Base-by-base conservation (phyloP, 2,888 invertebrate species). In the Scaptodrosophila latifasciaeformis region DNA sequence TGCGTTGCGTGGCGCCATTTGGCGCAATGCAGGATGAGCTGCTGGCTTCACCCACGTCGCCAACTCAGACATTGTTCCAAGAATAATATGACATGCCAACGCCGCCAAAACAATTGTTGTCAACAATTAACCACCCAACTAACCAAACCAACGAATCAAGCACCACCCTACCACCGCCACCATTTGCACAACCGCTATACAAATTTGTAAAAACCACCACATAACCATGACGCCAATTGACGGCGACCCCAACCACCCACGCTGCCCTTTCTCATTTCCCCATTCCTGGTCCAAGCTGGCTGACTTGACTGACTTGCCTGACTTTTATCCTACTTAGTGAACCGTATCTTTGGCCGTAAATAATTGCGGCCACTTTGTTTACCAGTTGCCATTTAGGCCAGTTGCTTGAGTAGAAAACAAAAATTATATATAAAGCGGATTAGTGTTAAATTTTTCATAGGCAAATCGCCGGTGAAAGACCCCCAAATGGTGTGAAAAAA, bases 321-420 rank as follows among this genome's bases (percentile, higher is more conserved):
- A 59, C 64, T 60, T 67, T 63, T 67, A 60, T 58, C 65, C 72
- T 65, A 71, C 44, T 72, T 62, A 53, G 50, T 31, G 7, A n/a
- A 3, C 12, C n/a, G 47, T 35, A 49, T 49, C 40, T 37, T 49
- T 17, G 27, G 42, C 55, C 59, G 53, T 71, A 54, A 66, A 63
- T 72, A 71, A 72, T 76, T 65, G 63, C 49, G 10, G 48, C 45
- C 46, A 61, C 54, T 72, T 42, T 21, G 9, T 15, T 21, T 31
- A 2, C 13, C 24, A 5, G 24, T 24, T 3, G 24, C 4, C 24
- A 7, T 3, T 24, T 24, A 7, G 19, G 19, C 21, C 34, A 18
- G 13, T n/a, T n/a, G n/a, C n/a, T n/a, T n/a, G n/a, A n/a, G n/a
- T n/a, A n/a, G n/a, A n/a, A n/a, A n/a, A n/a, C n/a, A n/a, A n/a